These are phyloP conservation scores for Poecilia wingei DNA, from an alignment of 2,797 vertebrate genomes.

Conservation along the genomic window DNA sequence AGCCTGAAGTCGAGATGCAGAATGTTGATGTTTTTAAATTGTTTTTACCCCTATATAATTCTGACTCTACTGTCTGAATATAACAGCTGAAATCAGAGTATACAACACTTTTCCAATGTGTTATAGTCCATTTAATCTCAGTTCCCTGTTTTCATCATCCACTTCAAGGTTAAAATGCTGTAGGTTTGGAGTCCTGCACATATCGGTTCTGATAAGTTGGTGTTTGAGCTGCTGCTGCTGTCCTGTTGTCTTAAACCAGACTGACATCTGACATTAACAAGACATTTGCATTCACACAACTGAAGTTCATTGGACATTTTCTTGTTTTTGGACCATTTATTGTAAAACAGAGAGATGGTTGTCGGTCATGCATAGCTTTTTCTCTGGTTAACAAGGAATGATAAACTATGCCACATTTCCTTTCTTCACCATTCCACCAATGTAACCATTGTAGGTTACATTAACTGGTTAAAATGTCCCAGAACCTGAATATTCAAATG, in stretches of 20 bases:
- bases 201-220: too few species aligned
- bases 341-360: neutral
- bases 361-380: neutral
- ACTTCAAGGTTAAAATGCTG: too few species aligned
- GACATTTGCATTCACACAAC: neutral
- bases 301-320: neutral
- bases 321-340: neutral
- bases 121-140: neutral
- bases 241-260: neutral
- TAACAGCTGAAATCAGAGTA: neutral
- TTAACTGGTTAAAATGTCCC: neutral
- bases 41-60: neutral
- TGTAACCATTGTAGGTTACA: neutral
- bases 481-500: neutral
- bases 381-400: neutral
- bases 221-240: neutral
- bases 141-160: neutral
- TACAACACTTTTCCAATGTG: neutral
- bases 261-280: neutral
- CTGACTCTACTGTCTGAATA: neutral
- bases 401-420: neutral
- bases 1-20: neutral
- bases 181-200: too few species aligned
- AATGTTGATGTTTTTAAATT: neutral
- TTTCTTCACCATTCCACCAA: neutral